Evolutionary conservation across 2,113 vertebrate genomes (phyloP), one percentile per base, ranked within the genome.

Genomic region (Alectura lathami): DNA sequence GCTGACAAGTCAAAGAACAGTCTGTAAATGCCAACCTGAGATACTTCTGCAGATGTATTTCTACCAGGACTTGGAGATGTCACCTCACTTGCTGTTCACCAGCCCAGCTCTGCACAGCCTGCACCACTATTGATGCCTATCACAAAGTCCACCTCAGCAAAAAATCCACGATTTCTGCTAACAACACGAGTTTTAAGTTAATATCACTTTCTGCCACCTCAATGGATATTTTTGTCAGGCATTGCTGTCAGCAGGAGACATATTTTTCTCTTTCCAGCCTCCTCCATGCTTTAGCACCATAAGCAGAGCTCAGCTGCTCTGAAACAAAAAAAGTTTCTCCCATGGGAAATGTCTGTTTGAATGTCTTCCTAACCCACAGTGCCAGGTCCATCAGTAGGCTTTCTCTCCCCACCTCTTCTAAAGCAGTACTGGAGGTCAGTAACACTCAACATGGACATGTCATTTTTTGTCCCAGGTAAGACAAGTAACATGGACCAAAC

Each of bases 311-410:
- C 54, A 83, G n/a, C 18, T 66, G 27, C 70, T n/a, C 68, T 60
- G 17, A 53, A 68, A 13, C 17, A 43, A 26, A 30, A 45, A 22
- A 32, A 62, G 42, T 30, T 78, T 50, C 34, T 72, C 26, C 47
- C 32, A 48, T 5, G 20, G 27, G 17, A 72, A 83, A 88, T 5
- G 3, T 27, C 45, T 76, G 12, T 5, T 9, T 43, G 63, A 69
- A 51, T 42, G 6, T 3, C 30, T 7, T 77, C 13, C 30, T 26
- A 50, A 50, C 32, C 59, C 43, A 38, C 2, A 0, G 17, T 6
- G 29, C 24, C 43, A 59, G 0, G 0, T 40, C 36, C 36, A 42
- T 17, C 47, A 3, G 32, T 8, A 13, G 4, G 34, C 14, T 62
- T 57, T 38, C 23, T 86, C 32, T 50, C 9, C 0, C 8, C 27